These are phyloP conservation scores for Conops quadrifasciatus DNA, from an alignment of 2,888 invertebrate genomes.

Conservation along the genomic window DNA sequence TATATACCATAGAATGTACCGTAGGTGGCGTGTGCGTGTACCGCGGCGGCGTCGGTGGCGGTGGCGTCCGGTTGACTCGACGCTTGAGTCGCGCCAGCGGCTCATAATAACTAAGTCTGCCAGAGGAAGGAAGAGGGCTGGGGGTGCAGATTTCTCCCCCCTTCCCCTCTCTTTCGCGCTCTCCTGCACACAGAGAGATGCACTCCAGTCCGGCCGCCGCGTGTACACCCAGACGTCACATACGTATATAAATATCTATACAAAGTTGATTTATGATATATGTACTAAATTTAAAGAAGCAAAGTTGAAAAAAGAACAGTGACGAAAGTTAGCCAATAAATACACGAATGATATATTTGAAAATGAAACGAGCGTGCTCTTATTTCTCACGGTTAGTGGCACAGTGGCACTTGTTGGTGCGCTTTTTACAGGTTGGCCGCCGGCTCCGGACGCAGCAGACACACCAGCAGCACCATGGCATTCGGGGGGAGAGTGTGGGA, in stretches of 20 bases:
- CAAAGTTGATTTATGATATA: conserved; percentile 35
- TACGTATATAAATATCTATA: conserved; percentile 38
- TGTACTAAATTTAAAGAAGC: conserved; percentile 42
- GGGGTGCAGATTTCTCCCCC: not conserved
- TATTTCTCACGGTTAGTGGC: not conserved
- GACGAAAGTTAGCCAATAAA: conserved; percentile 58
- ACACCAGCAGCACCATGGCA: not conserved
- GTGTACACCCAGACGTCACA: conserved; percentile 14
- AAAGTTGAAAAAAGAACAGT: conserved; percentile 47
- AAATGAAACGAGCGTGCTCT: conserved; percentile 51
- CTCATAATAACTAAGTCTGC: too few relatives aligned
- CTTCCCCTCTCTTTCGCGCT: not conserved
- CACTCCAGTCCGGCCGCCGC: not conserved
- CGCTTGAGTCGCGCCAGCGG: too few relatives aligned
- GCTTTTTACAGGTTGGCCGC: not conserved
- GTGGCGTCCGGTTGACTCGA: too few relatives aligned
- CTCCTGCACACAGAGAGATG: not conserved
- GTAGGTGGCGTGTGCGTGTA: not conserved
- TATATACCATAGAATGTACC: conserved; percentile 34
- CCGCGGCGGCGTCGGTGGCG: not conserved
- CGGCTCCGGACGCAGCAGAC: not conserved
- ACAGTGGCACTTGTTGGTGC: not conserved
- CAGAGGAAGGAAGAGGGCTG: too few relatives aligned
- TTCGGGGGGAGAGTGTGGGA: too few relatives aligned
- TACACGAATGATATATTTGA: conserved; percentile 64